A percentile compares a stretch with the other conserved stretches of the same genome.
phyloP scores from a whole-genome alignment of 1,140 invertebrate species.

The Cyclina sinensis region DNA sequence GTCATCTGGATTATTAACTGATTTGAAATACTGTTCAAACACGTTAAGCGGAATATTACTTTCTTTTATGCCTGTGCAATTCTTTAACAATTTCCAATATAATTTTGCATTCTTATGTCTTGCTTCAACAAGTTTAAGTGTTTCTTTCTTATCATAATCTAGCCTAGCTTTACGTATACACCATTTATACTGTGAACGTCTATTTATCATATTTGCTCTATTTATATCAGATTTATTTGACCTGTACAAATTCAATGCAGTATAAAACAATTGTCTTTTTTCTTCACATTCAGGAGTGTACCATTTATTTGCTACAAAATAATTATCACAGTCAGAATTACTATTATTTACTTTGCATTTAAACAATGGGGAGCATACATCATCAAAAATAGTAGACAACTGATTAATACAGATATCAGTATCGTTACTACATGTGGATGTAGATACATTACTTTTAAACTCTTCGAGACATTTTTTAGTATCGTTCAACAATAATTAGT shows the following conservation, averaged over 20 bases:
- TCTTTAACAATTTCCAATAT: conserved; percentile 52
- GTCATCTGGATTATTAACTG: neutral
- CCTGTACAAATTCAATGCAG: neutral
- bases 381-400: neutral
- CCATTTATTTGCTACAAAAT: neutral
- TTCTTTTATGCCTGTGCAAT: neutral
- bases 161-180: neutral
- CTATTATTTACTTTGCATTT: neutral
- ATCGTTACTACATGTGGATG: neutral
- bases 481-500: neutral
- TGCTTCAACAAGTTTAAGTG: neutral
- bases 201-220: too few species aligned
- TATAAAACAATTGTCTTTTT: neutral
- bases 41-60: neutral
- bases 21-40: conserved; percentile 26
- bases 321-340: neutral
- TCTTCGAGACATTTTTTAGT: neutral
- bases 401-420: neutral
- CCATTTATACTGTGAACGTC: neutral
- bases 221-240: too few species aligned
- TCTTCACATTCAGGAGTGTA: neutral
- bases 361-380: neutral
- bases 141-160: neutral
- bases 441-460: neutral
- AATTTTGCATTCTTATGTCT: conserved; percentile 14